Percentiles rank a stretch among this genome's conserved stretches.
Conservation (phyloP, 1,140 invertebrate genomes). For the Polyergus mexicanus region DNA sequence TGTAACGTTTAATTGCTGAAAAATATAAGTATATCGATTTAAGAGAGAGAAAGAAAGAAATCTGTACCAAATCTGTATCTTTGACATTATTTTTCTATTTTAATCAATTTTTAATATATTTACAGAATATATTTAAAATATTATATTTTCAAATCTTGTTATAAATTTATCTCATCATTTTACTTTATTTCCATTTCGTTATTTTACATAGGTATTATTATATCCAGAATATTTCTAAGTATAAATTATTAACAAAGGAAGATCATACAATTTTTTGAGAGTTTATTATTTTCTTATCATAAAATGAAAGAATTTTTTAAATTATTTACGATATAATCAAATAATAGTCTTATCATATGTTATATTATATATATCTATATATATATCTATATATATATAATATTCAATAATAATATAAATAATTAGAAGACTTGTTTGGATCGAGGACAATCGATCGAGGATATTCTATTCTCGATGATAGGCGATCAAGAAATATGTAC, state of each 20-base stretch:
- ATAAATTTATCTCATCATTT: neutral
- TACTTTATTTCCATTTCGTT: neutral
- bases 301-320: neutral
- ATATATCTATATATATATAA: no score
- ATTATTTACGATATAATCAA: neutral
- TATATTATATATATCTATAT: no score
- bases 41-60: no score
- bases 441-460: neutral
- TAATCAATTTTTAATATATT: no score
- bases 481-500: neutral
- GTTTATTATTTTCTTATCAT: neutral
- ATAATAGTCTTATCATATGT: neutral
- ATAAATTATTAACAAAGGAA: neutral
- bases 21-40: no score
- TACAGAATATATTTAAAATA: neutral
- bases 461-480: neutral
- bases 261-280: neutral
- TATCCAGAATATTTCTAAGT: neutral
- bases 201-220: no score
- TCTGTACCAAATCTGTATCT: no score
- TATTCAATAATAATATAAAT: no score
- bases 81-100: no score
- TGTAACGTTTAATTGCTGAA: no score
- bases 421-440: no score
- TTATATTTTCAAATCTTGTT: neutral